A percentile compares a stretch with the other conserved stretches of the same genome.
phyloP scores from a whole-genome alignment of 2,797 vertebrate genomes.

The Rhabdophis nuchalis region DNA sequence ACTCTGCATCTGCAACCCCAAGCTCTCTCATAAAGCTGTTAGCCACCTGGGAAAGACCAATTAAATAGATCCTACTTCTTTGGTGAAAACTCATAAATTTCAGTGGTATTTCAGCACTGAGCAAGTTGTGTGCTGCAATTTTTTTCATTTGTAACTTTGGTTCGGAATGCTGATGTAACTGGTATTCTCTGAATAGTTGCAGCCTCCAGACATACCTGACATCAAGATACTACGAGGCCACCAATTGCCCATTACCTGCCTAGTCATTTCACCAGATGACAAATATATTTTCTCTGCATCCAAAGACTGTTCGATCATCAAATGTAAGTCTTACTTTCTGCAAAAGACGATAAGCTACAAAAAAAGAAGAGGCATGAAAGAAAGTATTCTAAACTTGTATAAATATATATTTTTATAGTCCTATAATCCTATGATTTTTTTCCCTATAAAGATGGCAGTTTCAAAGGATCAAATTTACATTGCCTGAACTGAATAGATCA shows the following conservation, averaged over 20 bases:
- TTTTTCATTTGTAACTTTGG: background rate
- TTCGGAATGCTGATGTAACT: background rate
- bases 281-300: constrained; percentile 85
- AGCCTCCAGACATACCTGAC: constrained; percentile 76
- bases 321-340: constrained; percentile 78
- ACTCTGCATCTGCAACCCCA: background rate
- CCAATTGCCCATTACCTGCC: constrained; percentile 88
- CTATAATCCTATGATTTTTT: background rate
- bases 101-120: background rate
- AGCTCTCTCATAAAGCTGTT: background rate
- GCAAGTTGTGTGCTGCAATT: background rate
- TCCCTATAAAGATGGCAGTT: no score
- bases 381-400: background rate
- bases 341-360: background rate
- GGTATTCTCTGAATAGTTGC: constrained; percentile 68
- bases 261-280: constrained; percentile 89
- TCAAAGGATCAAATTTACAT: background rate
- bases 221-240: constrained; percentile 86
- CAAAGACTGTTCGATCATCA: constrained; percentile 94
- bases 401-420: background rate
- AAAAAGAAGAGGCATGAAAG: background rate
- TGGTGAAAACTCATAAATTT: background rate
- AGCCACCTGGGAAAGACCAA: background rate
- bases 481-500: background rate
- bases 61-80: background rate